phyloP scores from a whole-genome alignment of 2,113 vertebrate genomes.

The Antigone vipio region DNA sequence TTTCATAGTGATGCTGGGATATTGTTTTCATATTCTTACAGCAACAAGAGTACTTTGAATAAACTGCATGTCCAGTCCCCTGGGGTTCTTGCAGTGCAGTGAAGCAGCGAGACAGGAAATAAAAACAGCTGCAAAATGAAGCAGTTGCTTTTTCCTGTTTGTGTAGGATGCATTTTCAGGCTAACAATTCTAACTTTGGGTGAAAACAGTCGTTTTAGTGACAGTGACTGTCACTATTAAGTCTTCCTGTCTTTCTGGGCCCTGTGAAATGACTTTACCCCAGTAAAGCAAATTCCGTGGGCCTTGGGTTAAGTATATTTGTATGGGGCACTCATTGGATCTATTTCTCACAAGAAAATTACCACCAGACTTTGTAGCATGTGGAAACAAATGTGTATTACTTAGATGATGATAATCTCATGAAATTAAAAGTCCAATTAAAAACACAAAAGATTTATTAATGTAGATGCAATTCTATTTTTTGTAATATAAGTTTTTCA shows the following conservation, averaged over 20 bases:
- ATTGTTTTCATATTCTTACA: slow-evolving; percentile 60
- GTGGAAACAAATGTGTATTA: background rate
- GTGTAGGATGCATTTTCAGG: background rate
- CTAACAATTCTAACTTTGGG: background rate
- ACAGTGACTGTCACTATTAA: background rate
- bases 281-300: background rate
- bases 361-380: background rate
- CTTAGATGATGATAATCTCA: background rate
- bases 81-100: slow-evolving; percentile 2
- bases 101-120: slow-evolving; percentile 11
- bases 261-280: background rate
- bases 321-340: background rate
- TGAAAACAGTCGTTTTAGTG: background rate
- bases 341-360: background rate
- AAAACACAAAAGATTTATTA: background rate
- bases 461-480: background rate
- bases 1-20: slow-evolving; percentile 43
- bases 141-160: background rate
- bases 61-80: slow-evolving; percentile 39
- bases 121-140: slow-evolving; percentile 1
- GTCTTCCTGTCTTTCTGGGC: background rate
- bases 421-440: background rate
- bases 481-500: background rate
- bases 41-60: slow-evolving; percentile 39
- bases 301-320: background rate